Base-by-base conservation (phyloP, 2,797 vertebrate genomes). In the Hozukius guyotensis region DNA sequence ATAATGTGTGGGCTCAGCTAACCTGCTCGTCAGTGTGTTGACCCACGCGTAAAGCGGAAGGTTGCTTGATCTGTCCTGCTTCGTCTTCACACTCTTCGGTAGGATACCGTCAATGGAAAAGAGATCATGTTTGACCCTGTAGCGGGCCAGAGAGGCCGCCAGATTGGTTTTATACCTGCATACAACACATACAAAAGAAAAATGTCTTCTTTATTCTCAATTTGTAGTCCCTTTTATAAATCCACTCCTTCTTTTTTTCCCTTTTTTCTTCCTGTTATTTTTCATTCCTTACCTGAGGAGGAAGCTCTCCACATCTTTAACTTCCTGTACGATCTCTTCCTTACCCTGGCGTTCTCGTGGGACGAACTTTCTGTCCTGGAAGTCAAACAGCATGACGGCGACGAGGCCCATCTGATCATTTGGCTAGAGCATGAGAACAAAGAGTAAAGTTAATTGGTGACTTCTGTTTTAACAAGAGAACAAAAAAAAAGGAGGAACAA, bases 311-410 rank as follows among this genome's bases (percentile, higher is more conserved):
- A 97, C 89, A 86, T 97, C 91, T 93, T 80, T 93, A 77, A 99
- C 97, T 72, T 96, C 96, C 57, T 88, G 82, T 93, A 97, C 72
- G 25, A 87, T 53, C 27, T 96, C 92, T 18, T 95, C 92, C 32
- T 95, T 88, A 18, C 87, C 81, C 1, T 24, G 29, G 68, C 42
- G 68, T 80, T 93, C 77, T 16, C 96, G 91, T 22, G 94, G 90
- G 89, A 92, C 84, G 87, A 98, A 99, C 89, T 97, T 97, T 80
- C 97, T 94, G 69, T 97, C 94, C 95, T 97, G 97, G 71, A 98
- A 94, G 89, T 99, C 97, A 76, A 92, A 97, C n/a, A 98, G 95
- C 95, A 98, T 96, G 89, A 98, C 96, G 5, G 96, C 94, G 75
- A 97, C 93, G 79, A 98, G 94, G 87, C 96, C 95, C 91, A 94